Evolutionary conservation across 2,888 invertebrate species (phyloP), one percentile per base, ranked within the genome.

Genomic region (Caradrina kadenii): DNA sequence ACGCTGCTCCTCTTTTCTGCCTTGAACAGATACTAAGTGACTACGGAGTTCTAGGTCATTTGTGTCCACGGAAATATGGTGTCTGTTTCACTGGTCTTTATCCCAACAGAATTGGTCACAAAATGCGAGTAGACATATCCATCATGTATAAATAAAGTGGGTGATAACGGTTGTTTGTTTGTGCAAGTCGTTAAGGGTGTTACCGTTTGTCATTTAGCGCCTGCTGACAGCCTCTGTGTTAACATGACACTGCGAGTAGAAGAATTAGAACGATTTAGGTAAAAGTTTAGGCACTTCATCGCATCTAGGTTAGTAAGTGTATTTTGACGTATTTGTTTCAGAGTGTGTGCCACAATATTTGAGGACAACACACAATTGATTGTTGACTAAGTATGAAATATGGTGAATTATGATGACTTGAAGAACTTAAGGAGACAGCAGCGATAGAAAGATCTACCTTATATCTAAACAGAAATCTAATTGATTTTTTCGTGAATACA

Each of bases 91-190:
- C 64, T 64, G 66, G 76, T 74, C 77, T 73, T 80, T 76, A 77
- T 81, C 68, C 79, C 73, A 74, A 80, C 77, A 76, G 70, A 69
- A 79, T 75, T 74, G 69, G 81, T 78, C 73, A 84, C 69, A 79
- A 92, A 94, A 94, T 94, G 92, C 86, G 88, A 84, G 86, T 78
- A 72, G 60, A 71, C 66, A 71, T 88, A 87, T 76, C 82, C 80
- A 84, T 83, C 88, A 83, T 86, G 80, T 88, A 88, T 93, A 90
- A 93, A 94, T 95, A 94, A 93, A 88, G 90, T 94, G 76, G 89
- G 88, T 86, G 80, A 86, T 95, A 95, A 95, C 95, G 95, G 95
- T 93, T 65, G 63, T 78, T 42, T 94, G 87, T 95, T 94, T 94
- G 92, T 87, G 85, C 65, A 90, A 92, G 84, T 65, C 84, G 90